These are phyloP conservation scores for Hydrozoanthus gracilis DNA, from an alignment of 92 coral and sea anemone genomes.

Conservation along the genomic window DNA sequence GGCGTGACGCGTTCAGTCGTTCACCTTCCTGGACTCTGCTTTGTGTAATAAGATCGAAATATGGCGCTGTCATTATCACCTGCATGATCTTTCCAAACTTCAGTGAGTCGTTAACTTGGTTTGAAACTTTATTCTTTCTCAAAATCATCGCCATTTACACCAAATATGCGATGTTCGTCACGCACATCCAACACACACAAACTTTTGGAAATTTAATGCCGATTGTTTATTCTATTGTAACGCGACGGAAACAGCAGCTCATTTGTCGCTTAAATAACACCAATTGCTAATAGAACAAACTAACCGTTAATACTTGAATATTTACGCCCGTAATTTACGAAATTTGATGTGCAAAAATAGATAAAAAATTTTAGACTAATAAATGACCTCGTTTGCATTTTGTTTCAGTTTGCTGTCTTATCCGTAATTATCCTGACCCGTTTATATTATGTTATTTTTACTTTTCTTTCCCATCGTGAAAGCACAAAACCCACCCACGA, in stretches of 20 bases:
- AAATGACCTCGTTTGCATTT: neutral
- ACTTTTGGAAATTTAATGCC: neutral
- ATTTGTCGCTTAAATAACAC: neutral
- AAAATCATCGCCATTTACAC: neutral
- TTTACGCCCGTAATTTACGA: too few species aligned
- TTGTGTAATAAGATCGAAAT: too few species aligned
- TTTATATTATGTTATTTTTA: neutral
- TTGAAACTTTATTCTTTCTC: neutral
- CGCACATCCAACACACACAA: neutral
- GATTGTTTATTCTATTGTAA: neutral
- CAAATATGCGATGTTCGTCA: neutral
- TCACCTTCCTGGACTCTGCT: neutral
- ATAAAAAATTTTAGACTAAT: too few species aligned
- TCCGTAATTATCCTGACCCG: neutral
- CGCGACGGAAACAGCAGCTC: neutral
- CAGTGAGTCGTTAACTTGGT: neutral
- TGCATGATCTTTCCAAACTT: too few species aligned
- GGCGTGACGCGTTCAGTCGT: neutral
- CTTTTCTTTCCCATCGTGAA: neutral
- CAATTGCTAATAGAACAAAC: neutral
- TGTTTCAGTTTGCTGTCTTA: neutral
- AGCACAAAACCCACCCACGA: constrained; percentile 14
- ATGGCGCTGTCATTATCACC: too few species aligned
- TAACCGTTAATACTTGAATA: too few species aligned
- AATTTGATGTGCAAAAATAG: too few species aligned